Percentiles rank a stretch among this genome's conserved stretches.
phyloP scores from a whole-genome alignment of 2,888 invertebrate genomes.

The Listrodromus nycthemerus region DNA sequence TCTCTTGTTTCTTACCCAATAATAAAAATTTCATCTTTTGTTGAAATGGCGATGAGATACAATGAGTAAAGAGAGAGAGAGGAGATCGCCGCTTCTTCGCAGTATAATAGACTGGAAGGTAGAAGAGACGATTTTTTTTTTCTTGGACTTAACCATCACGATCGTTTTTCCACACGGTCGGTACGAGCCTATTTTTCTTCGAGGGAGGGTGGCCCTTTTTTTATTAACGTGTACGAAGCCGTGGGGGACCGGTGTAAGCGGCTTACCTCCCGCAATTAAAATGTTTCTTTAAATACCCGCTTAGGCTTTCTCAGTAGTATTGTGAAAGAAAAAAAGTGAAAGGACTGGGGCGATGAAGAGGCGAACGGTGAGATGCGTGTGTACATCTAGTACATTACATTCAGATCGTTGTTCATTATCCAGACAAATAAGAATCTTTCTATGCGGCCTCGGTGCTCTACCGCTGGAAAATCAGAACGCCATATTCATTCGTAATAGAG shows the following conservation, averaged over 20 bases:
- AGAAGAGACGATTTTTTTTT: slow-evolving; percentile 19
- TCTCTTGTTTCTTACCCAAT: neutral
- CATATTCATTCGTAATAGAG: slow-evolving; percentile 17
- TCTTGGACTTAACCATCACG: slow-evolving; percentile 17
- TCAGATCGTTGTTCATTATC: slow-evolving; percentile 55
- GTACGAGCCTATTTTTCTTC: slow-evolving; percentile 55
- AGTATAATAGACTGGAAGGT: slow-evolving; percentile 5
- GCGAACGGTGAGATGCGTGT: neutral
- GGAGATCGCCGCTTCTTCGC: neutral
- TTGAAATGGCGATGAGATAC: neutral
- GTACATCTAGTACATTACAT: slow-evolving; percentile 3
- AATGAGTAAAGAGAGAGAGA: neutral
- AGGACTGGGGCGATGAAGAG: neutral
- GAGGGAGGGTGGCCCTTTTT: slow-evolving; percentile 59
- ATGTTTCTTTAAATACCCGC: slow-evolving; percentile 82
- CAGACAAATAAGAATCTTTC: slow-evolving; percentile 10
- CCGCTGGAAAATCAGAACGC: slow-evolving; percentile 27
- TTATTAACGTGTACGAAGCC: slow-evolving; percentile 74
- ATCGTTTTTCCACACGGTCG: slow-evolving; percentile 38
- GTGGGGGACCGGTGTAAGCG: slow-evolving; percentile 77
- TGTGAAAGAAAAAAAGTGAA: slow-evolving; percentile 33
- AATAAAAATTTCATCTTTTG: slow-evolving; percentile 8
- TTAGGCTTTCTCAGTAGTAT: slow-evolving; percentile 65
- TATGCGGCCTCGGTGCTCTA: slow-evolving; percentile 8
- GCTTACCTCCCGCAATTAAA: slow-evolving; percentile 83